Conservation (phyloP, 2,113 vertebrate genomes). For the Ailurus styani region DNA sequence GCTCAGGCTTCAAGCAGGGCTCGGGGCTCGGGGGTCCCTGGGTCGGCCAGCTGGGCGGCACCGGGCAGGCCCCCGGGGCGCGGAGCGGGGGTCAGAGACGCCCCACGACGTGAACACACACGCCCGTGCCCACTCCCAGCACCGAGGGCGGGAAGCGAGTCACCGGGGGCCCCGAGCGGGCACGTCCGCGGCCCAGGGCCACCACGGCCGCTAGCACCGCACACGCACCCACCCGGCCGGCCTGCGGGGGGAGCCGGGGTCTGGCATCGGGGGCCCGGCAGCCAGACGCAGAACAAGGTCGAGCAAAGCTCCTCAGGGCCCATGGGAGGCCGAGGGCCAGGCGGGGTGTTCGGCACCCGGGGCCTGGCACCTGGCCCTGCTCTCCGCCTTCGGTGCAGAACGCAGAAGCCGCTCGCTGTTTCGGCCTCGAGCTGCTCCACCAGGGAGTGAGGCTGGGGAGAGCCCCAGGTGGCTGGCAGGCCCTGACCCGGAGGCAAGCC, state of each 20-base stretch:
- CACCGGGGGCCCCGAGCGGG: too few species aligned
- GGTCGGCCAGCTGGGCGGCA: accelerated
- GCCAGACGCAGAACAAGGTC: not conserved
- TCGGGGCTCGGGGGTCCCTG: not conserved
- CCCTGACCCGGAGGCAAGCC: too few species aligned
- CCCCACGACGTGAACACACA: not conserved
- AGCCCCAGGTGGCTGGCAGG: not conserved
- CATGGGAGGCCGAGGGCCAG: not conserved
- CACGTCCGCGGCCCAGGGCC: too few species aligned
- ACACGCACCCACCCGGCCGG: not conserved
- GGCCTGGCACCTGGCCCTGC: not conserved
- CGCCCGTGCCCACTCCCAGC: not conserved
- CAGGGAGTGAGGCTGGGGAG: not conserved
- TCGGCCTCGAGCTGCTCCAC: accelerated
- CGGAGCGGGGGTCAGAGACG: not conserved
- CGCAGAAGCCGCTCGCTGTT: not conserved
- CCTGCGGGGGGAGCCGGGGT: too few species aligned
- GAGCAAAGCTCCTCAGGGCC: not conserved
- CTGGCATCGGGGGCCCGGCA: not conserved
- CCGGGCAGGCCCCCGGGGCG: not conserved
- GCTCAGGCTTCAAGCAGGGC: not conserved
- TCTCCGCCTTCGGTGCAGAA: not conserved
- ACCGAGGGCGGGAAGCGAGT: not conserved
- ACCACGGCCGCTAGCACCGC: accelerated
- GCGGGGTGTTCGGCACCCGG: not conserved